phyloP scores from a whole-genome alignment of 2,888 invertebrate species.

The Acanthopleura granulata region DNA sequence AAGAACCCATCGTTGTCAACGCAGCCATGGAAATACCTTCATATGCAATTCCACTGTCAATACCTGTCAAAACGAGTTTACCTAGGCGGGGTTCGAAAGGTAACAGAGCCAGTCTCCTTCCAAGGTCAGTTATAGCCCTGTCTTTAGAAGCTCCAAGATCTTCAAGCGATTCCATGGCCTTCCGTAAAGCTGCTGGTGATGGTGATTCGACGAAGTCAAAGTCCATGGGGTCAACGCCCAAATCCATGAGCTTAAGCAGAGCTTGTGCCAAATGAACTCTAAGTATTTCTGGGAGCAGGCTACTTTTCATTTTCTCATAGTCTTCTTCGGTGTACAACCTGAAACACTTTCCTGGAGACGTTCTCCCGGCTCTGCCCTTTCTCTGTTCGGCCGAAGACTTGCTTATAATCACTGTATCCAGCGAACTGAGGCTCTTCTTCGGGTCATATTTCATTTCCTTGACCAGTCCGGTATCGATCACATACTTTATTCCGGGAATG shows the following conservation, averaged over 20 bases:
- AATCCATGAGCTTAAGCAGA: conserved; percentile 58
- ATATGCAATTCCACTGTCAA: conserved; percentile 41
- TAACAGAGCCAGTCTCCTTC: conserved; percentile 59
- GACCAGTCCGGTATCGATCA: conserved; percentile 68
- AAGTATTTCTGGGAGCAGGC: conserved; percentile 65
- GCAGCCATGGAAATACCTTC: conserved; percentile 61
- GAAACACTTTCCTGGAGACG: conserved; percentile 65
- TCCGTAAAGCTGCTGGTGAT: conserved; percentile 42
- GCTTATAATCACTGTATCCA: conserved; percentile 54
- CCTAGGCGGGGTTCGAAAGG: conserved; percentile 63
- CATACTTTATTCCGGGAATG: conserved; percentile 68
- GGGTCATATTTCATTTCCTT: conserved; percentile 67
- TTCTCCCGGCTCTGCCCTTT: conserved; percentile 69
- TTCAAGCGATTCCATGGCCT: conserved; percentile 49
- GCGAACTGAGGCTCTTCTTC: conserved; percentile 52
- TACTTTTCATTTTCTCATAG: conserved; percentile 54
- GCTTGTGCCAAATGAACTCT: conserved; percentile 58
- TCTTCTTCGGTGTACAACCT: conserved; percentile 63
- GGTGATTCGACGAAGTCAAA: conserved; percentile 67
- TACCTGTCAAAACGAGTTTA: conserved; percentile 45
- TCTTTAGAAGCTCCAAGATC: conserved; percentile 54
- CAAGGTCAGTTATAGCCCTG: conserved; percentile 55
- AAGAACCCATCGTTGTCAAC: conserved; percentile 49
- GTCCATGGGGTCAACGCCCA: conserved; percentile 54
- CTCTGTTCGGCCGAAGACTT: conserved; percentile 69